phyloP scores from a whole-genome alignment of 2,888 invertebrate species.

The Hirtodrosophila confusa region DNA sequence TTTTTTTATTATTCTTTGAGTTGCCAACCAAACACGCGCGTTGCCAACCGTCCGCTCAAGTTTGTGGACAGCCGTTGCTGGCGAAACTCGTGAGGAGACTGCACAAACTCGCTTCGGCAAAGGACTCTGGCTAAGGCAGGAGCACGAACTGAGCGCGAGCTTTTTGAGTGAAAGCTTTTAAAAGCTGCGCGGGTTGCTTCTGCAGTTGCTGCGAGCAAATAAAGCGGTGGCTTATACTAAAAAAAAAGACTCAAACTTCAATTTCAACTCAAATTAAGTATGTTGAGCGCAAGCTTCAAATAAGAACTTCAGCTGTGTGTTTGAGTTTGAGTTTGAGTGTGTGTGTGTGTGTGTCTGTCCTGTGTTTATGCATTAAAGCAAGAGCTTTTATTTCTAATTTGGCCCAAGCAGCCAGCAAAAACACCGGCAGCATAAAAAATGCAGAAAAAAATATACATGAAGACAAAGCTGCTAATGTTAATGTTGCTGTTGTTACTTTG shows the following conservation, averaged over 20 bases:
- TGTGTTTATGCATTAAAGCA: conserved; percentile 57
- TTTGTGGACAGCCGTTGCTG: conserved; percentile 55
- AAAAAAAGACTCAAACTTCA: conserved; percentile 8
- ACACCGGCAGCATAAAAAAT: conserved; percentile 64
- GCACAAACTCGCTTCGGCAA: conserved; percentile 47
- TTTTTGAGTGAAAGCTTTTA: conserved; percentile 56
- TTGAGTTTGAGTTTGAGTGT: neutral
- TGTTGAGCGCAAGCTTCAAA: neutral
- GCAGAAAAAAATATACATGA: conserved; percentile 23
- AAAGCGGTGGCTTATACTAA: conserved; percentile 25
- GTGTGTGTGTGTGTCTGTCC: conserved; percentile 20
- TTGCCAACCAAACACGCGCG: conserved; percentile 70
- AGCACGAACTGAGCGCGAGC: conserved; percentile 49
- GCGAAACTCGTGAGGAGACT: conserved; percentile 75
- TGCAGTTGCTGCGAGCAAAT: conserved; percentile 13
- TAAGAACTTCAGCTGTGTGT: conserved; percentile 12
- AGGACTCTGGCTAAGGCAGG: conserved; percentile 54
- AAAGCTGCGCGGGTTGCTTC: conserved; percentile 50
- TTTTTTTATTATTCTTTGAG: conserved; percentile 38
- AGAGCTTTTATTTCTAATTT: conserved; percentile 76
- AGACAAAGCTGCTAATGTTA: conserved; percentile 26
- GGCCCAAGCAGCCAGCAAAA: conserved; percentile 47
- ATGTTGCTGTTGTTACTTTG: conserved; percentile 11
- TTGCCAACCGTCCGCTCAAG: conserved; percentile 62
- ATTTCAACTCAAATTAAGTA: conserved; percentile 7